A percentile compares a stretch with the other conserved stretches of the same genome.
Conservation (phyloP, 2,113 vertebrate species). For the Vombatus ursinus region DNA sequence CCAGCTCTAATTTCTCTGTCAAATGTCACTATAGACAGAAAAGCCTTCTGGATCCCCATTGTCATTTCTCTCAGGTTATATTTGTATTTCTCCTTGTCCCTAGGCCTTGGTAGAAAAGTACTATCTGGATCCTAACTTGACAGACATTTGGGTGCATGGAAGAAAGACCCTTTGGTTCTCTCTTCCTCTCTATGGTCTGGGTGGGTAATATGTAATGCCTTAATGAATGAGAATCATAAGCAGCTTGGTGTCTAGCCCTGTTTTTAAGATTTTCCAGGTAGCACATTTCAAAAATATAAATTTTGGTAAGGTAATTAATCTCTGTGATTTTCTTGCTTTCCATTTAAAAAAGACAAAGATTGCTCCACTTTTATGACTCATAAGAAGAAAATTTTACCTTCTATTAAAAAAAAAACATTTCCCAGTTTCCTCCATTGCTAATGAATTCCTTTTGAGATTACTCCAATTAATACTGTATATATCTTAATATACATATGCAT, state of each 20-base stretch:
- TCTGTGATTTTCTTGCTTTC: conserved; percentile 7
- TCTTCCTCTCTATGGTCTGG: not conserved
- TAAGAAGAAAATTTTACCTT: not conserved
- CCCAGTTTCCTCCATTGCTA: not conserved
- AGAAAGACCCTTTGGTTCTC: not conserved
- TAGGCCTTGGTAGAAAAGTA: not conserved
- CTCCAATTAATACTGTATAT: not conserved
- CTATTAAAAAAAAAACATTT: not conserved
- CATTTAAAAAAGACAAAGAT: not conserved
- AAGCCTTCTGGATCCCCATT: not conserved
- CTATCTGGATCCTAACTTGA: not conserved
- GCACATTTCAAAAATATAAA: conserved; percentile 3
- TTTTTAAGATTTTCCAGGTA: conserved; percentile 45
- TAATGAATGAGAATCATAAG: not conserved
- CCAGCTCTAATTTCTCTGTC: conserved; percentile 36
- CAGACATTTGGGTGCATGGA: not conserved
- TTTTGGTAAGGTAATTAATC: not conserved
- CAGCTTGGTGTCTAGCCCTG: not conserved
- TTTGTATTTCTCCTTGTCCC: not conserved
- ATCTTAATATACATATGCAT: not conserved
- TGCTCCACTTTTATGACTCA: not conserved
- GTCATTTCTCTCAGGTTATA: not conserved
- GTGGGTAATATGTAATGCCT: not conserved
- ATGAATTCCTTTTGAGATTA: not conserved
- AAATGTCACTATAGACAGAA: conserved; percentile 14